These are phyloP conservation scores for Motacilla alba DNA, from an alignment of 2,113 vertebrate genomes.

Conservation along the genomic window DNA sequence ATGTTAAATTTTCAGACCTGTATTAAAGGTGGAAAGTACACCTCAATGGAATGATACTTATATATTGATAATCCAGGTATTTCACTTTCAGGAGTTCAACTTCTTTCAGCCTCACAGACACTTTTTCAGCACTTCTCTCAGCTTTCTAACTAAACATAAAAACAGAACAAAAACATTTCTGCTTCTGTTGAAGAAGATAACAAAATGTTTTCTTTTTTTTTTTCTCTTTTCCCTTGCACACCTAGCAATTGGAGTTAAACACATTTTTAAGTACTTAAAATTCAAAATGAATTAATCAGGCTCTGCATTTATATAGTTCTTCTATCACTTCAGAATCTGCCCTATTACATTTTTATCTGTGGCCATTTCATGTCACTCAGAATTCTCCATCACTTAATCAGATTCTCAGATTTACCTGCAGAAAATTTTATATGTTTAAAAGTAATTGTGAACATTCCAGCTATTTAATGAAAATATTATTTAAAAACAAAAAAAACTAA, in stretches of 20 bases:
- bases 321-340: neutral
- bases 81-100: neutral
- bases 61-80: neutral
- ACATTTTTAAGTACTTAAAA: neutral
- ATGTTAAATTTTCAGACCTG: neutral
- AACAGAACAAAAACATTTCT: neutral
- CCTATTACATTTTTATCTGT: neutral
- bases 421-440: slow-evolving; percentile 21
- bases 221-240: neutral
- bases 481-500: neutral
- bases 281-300: neutral
- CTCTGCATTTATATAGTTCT: neutral
- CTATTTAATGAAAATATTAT: neutral
- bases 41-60: neutral
- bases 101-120: neutral
- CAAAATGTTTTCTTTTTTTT: neutral
- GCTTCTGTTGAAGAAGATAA: neutral
- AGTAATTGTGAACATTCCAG: neutral
- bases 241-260: neutral
- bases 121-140: neutral
- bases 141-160: neutral
- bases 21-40: neutral
- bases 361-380: neutral
- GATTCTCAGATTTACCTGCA: slow-evolving; percentile 6
- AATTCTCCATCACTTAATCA: neutral